Evolutionary conservation across 2,888 invertebrate genomes (phyloP).

Genomic region (Chrysolina haemoptera): DNA sequence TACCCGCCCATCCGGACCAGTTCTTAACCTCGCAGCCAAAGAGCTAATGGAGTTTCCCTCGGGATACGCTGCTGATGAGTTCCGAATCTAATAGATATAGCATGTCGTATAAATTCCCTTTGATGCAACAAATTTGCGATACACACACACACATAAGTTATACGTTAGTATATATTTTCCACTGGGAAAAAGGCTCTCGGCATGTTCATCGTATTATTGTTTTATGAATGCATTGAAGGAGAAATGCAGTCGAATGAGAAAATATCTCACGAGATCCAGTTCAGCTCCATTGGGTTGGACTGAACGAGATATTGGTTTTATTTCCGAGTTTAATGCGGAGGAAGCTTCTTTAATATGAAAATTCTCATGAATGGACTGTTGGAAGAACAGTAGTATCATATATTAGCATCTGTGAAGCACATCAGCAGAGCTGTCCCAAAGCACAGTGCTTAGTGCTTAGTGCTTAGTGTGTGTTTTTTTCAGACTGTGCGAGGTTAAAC

Average conservation of each 20-base stretch:
- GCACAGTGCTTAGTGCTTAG: no score
- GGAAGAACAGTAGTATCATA: no score
- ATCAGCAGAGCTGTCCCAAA: no score
- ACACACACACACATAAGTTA: constrained; percentile 3
- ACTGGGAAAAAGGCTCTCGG: neutral
- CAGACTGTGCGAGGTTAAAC: no score
- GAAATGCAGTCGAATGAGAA: neutral
- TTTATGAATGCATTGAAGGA: neutral
- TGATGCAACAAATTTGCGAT: constrained; percentile 27
- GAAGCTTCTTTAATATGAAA: no score
- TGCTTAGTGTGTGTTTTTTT: no score
- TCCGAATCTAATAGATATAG: constrained; percentile 28
- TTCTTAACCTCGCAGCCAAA: constrained; percentile 16
- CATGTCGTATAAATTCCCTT: constrained; percentile 30
- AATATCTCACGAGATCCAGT: neutral
- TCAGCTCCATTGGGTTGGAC: neutral
- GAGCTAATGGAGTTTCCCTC: constrained; percentile 10
- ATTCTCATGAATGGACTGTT: no score
- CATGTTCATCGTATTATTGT: neutral
- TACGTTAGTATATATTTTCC: neutral
- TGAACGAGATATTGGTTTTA: neutral
- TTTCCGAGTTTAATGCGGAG: no score
- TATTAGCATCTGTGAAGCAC: no score
- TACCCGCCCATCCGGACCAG: neutral
- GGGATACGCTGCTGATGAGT: constrained; percentile 15